Conservation (phyloP, 2,797 vertebrate species). For the Coilia nasus region DNA sequence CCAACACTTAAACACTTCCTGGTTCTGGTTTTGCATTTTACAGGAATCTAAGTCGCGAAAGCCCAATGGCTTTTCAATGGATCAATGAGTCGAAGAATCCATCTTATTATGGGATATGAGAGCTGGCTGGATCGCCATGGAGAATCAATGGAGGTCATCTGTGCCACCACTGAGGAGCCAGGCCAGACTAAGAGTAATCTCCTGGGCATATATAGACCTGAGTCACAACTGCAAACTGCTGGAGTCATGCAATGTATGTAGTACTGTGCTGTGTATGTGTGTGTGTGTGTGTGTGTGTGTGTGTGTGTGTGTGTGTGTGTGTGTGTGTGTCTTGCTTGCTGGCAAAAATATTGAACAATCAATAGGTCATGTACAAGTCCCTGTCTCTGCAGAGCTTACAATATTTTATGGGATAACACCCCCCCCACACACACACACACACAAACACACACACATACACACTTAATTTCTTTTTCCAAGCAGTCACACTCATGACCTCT, state of each 20-base stretch:
- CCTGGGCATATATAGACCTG: constrained; percentile 11
- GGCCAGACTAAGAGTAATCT: background rate
- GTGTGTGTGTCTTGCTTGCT: background rate
- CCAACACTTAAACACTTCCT: background rate
- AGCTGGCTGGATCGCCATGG: constrained; percentile 3
- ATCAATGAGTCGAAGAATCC: constrained; percentile 15
- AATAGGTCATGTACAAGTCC: background rate
- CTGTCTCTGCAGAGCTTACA: background rate
- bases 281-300: background rate
- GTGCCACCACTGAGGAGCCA: background rate
- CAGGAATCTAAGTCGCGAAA: background rate
- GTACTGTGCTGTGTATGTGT: background rate
- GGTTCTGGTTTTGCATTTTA: constrained; percentile 18
- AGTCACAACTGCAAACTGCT: constrained; percentile 17
- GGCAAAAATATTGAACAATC: background rate
- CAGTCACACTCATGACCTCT: constrained; percentile 1
- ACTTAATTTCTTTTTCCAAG: background rate
- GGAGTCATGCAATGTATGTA: constrained; percentile 12
- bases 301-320: background rate
- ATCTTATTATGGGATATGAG: constrained; percentile 22
- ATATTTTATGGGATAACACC: constrained; percentile 1
- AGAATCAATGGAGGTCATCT: constrained; percentile 11
- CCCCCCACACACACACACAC: background rate
- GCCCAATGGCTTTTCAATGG: constrained; percentile 11
- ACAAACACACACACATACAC: background rate